phyloP scores from a whole-genome alignment of 2,888 invertebrate species.

The Cephus nigrinus region DNA sequence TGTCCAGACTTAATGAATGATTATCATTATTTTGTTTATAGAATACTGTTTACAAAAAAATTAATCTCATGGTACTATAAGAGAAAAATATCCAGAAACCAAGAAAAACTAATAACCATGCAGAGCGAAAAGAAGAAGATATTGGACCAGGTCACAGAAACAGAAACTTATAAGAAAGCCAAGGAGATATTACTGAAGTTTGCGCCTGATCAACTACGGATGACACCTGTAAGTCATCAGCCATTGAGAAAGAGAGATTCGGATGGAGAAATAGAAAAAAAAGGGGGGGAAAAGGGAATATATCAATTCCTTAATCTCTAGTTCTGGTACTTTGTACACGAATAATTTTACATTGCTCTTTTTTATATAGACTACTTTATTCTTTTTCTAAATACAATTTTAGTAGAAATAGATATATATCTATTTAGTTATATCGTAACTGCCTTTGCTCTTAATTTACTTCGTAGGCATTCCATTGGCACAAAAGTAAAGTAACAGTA shows the following conservation, averaged over 20 bases:
- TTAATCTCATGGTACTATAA: conserved; percentile 90
- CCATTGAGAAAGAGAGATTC: background rate
- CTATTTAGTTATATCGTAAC: background rate
- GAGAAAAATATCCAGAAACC: conserved; percentile 82
- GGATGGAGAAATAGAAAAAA: conserved; percentile 41
- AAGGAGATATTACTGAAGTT: conserved; percentile 89
- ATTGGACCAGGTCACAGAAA: conserved; percentile 96
- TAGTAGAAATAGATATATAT: background rate
- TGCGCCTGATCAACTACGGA: conserved; percentile 74
- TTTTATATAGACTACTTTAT: background rate
- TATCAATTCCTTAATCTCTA: conserved; percentile 53
- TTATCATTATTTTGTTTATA: conserved; percentile 57
- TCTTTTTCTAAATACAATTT: background rate
- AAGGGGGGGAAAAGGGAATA: conserved; percentile 45
- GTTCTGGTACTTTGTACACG: background rate
- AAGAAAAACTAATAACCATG: conserved; percentile 77
- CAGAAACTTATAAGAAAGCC: conserved; percentile 95
- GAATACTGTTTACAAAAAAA: conserved; percentile 82
- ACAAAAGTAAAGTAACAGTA: background rate
- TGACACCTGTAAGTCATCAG: conserved; percentile 52
- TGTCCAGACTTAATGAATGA: conserved; percentile 5
- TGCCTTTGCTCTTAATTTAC: background rate
- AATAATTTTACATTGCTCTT: background rate
- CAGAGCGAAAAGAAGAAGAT: conserved; percentile 87
- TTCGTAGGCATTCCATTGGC: background rate